A percentile compares a stretch with the other conserved stretches of the same genome.
Evolutionary conservation across 1,140 invertebrate species (phyloP).

Genomic region (Marisa cornuarietis): DNA sequence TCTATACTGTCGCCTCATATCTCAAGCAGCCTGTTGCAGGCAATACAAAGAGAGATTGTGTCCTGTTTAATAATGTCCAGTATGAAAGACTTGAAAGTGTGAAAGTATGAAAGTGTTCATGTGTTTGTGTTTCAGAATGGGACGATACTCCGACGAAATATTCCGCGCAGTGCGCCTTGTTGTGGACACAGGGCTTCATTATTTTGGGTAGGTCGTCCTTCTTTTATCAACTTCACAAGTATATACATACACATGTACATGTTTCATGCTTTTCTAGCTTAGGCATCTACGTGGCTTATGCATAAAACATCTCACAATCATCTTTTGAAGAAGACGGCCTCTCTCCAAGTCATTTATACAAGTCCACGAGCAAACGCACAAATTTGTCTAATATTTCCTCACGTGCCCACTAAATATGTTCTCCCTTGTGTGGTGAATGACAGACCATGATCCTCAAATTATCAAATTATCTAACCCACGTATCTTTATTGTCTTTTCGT

Average conservation of each 20-base stretch:
- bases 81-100: too few relatives aligned
- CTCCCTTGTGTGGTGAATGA: too few relatives aligned
- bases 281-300: not conserved
- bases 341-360: not conserved
- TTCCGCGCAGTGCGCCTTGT: conserved; percentile 65
- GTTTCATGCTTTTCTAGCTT: not conserved
- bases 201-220: conserved; percentile 53
- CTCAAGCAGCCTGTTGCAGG: not conserved
- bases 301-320: not conserved
- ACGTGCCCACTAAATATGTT: too few relatives aligned
- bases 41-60: not conserved
- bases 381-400: too few relatives aligned
- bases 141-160: conserved; percentile 61
- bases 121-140: conserved; percentile 45
- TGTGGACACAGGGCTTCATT: conserved; percentile 67
- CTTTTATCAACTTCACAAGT: not conserved
- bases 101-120: too few relatives aligned
- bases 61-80: too few relatives aligned
- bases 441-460: too few relatives aligned
- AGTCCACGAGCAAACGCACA: too few relatives aligned
- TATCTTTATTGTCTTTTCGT: too few relatives aligned
- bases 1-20: too few relatives aligned
- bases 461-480: too few relatives aligned
- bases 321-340: not conserved
- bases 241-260: not conserved